These are phyloP conservation scores for Actinemys pallida DNA, from an alignment of 2,113 vertebrate genomes.

Conservation along the genomic window DNA sequence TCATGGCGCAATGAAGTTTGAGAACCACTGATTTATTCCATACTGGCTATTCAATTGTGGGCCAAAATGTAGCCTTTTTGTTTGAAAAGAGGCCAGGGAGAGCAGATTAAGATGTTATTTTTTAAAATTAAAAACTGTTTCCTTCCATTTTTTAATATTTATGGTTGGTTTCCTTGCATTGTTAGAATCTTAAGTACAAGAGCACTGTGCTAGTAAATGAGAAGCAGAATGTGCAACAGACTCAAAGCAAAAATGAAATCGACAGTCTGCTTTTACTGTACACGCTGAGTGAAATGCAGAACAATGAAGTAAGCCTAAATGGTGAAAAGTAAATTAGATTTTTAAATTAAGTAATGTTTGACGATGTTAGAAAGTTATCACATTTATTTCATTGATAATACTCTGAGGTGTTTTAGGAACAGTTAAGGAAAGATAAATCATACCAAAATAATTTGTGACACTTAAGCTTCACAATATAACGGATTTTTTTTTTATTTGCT, in stretches of 20 bases:
- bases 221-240: not conserved
- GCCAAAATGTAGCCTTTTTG: not conserved
- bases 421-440: slow-evolving; percentile 48
- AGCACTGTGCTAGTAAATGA: not conserved
- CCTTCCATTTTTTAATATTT: not conserved
- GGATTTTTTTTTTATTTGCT: not conserved
- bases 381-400: slow-evolving; percentile 60
- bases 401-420: slow-evolving; percentile 49
- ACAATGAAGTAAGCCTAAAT: slow-evolving; percentile 42
- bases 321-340: slow-evolving; percentile 57
- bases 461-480: not conserved
- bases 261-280: slow-evolving; percentile 57
- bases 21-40: not conserved
- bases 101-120: not conserved
- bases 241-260: slow-evolving; percentile 22
- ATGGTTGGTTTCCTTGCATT: not conserved
- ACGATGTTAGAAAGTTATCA: slow-evolving; percentile 46
- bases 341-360: slow-evolving; percentile 58
- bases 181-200: not conserved
- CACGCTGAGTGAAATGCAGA: slow-evolving; percentile 14
- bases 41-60: not conserved
- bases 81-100: slow-evolving; percentile 3
- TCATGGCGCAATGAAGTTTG: no score
- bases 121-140: slow-evolving; percentile 21
- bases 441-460: slow-evolving; percentile 54